Conservation (phyloP, 1,140 invertebrate species). For the Geopemphigus sp. region DNA sequence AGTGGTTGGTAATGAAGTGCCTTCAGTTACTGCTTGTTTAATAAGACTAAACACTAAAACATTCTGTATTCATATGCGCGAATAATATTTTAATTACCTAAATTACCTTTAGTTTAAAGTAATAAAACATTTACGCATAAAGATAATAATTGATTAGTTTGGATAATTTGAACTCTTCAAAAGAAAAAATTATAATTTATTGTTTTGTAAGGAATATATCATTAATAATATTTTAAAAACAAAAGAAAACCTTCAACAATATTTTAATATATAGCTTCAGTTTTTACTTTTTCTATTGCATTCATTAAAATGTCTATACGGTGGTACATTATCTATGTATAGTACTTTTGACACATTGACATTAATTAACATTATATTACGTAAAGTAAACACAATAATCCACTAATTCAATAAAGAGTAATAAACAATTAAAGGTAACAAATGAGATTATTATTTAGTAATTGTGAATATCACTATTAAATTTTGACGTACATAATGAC, state of each 20-base stretch:
- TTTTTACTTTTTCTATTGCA: not conserved
- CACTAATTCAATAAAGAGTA: not conserved
- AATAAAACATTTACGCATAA: not conserved
- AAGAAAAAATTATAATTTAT: not conserved
- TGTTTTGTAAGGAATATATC: not conserved
- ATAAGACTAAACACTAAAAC: not conserved
- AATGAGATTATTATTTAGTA: not conserved
- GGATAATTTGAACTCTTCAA: not conserved
- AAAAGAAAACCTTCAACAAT: not conserved
- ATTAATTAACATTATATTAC: not conserved
- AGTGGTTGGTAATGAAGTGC: not conserved
- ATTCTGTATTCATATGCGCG: not conserved
- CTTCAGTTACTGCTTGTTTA: not conserved
- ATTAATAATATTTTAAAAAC: not conserved
- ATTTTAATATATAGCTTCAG: too few species aligned
- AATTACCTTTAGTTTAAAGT: not conserved
- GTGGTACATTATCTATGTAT: not conserved
- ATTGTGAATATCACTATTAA: not conserved
- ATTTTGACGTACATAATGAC: not conserved
- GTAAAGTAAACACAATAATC: not conserved
- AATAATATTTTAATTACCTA: not conserved
- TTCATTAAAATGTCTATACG: not conserved
- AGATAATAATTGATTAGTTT: conserved; percentile 6
- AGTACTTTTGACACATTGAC: not conserved
- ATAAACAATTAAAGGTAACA: not conserved